Percentiles rank a stretch among this genome's conserved stretches.
Conservation (phyloP, 2,888 invertebrate genomes). For the Sminthurides aquaticus region DNA sequence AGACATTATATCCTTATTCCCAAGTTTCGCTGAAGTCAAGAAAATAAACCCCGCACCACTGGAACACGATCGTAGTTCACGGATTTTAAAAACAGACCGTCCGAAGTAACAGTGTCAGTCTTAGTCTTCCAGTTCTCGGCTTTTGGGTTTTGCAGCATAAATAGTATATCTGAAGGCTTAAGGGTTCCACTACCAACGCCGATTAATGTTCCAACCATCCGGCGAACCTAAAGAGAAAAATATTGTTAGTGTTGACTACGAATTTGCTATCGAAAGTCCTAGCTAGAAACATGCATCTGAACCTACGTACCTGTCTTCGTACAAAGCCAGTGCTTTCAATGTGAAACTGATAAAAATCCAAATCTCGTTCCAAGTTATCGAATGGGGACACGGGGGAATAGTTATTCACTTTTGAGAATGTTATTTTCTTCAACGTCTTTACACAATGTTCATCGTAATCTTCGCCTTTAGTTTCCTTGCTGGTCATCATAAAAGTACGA, state of each 20-base stretch:
- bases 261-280: not conserved
- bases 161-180: constrained; percentile 21
- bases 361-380: constrained; percentile 17
- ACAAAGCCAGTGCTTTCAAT: constrained; percentile 41
- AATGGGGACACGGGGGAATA: constrained; percentile 2
- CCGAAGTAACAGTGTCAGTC: constrained; percentile 10
- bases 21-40: constrained; percentile 10
- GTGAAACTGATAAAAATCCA: constrained; percentile 35
- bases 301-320: constrained; percentile 31
- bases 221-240: constrained; percentile 29
- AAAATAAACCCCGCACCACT: constrained; percentile 29
- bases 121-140: constrained; percentile 25
- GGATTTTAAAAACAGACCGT: constrained; percentile 35
- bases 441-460: constrained; percentile 14
- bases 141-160: constrained; percentile 35
- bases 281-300: not conserved
- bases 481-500: constrained; percentile 28
- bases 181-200: constrained; percentile 27
- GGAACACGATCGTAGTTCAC: constrained; percentile 29
- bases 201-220: constrained; percentile 36
- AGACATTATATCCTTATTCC: not conserved
- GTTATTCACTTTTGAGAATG: constrained; percentile 17
- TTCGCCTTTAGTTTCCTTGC: constrained; percentile 5
- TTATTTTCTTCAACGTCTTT: constrained; percentile 28
- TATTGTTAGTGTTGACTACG: not conserved